Conservation (phyloP, 2,797 vertebrate genomes). For the Monodelphis domestica region DNA sequence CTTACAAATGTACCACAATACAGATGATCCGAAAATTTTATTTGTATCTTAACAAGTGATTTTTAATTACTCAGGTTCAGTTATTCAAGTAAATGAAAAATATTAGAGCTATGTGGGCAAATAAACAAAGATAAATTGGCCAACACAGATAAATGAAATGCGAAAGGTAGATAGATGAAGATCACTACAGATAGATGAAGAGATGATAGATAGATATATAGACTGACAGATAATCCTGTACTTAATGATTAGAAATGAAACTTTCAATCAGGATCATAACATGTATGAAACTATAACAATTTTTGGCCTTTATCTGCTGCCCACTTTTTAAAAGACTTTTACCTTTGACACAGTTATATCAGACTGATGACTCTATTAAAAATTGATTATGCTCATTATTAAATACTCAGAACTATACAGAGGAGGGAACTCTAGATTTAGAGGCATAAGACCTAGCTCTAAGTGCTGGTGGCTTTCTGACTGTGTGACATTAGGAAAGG, state of each 20-base stretch:
- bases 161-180: background rate
- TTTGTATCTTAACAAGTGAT: background rate
- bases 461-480: background rate
- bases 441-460: background rate
- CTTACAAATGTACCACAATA: background rate
- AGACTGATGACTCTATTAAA: background rate
- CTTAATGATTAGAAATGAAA: background rate
- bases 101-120: background rate
- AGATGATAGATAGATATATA: background rate
- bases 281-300: background rate
- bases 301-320: background rate
- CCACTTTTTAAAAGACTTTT: background rate
- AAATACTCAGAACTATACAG: background rate
- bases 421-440: background rate
- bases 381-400: background rate
- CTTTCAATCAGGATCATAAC: background rate
- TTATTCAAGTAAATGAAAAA: background rate
- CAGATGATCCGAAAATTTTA: constrained; percentile 4
- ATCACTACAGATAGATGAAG: background rate
- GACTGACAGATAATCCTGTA: background rate
- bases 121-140: too few species aligned
- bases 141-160: background rate
- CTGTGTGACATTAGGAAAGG: background rate
- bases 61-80: background rate
- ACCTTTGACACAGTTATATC: background rate